Evolutionary conservation across 2,797 vertebrate genomes (phyloP), one percentile per base, ranked within the genome.

Genomic region (Meda fulgida): DNA sequence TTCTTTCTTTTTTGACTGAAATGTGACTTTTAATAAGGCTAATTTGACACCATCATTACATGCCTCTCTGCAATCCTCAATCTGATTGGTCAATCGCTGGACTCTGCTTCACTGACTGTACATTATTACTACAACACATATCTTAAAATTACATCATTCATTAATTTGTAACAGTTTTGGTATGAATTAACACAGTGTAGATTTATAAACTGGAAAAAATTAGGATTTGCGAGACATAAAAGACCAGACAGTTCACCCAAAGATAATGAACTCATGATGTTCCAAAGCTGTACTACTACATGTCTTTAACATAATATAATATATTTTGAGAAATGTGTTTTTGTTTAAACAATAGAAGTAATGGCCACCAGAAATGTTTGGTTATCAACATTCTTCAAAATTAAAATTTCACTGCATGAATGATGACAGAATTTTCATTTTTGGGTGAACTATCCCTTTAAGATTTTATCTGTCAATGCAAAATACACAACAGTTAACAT

Each of bases 171-270:
- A n/a, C 29, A 10, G n/a, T 77, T 77, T 69, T 69, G 48, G 82
- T 84, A 19, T 84, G 63, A 78, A n/a, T 53, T 3, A 31, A 58
- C 81, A 83, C 73, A 58, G 73, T 77, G 46, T 1, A 78, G 21
- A 19, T 31, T 53, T 55, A 67, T 67, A 29, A 69, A 78, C 16
- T 67, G n/a, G 13, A 38, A n/a, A 21, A 63, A 38, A 26, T 31
- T 0, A 16, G 1, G 5, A 18, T 43, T 21, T 29, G 16, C 14
- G 3, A 63, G 34, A 55, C 8, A 63, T 43, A 43, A 55, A 83
- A 67, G 14, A 66, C 21, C 16, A 40, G 26, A 31, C 31, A 29
- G 38, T 65, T 73, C 69, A 71, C 34, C 36, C 23, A 43, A 71
- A 73, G 26, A 71, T 14, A 43, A 29, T 48, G 2, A 29, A 10